Evolutionary conservation across 1,140 invertebrate species (phyloP), one percentile per base, ranked within the genome.

Genomic region (Drosophila carrolli): DNA sequence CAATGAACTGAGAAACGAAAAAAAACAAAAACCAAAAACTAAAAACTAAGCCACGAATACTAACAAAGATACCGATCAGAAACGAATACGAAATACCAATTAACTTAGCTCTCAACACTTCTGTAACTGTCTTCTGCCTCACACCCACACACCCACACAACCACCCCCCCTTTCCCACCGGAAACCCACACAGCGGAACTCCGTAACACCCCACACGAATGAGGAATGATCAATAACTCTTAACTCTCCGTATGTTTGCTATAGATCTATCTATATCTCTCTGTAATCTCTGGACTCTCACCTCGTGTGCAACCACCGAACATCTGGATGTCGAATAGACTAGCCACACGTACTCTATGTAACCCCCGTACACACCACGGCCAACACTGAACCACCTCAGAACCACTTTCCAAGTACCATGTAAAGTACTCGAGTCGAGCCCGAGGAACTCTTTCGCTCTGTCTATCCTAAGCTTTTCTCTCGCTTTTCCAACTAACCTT

Each of bases 171-270:
- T 19, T 1, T 1, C 19, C 23, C 23, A 23, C 23, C 23, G 48
- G 48, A 51, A 51, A 35, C 9, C 47, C 51, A 44, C 54, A 59
- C 9, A 19, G 29, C 44, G 9, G 37, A 43, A 27, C 35, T 54
- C 16, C 65, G 43, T 16, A 32, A 58, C 16, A 46, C 51, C 37
- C 43, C 47, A 77, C 78, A 56, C 72, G 72, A 61, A 81, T 85
- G 81, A 81, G 57, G 81, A 84, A 84, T 84, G 81, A 84, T 73
- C 62, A 72, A 60, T 38, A 73, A 75, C 73, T 79, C 73, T 58
- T 75, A 83, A 80, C 80, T 80, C 72, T 84, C 58, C 60, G 71
- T 84, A 79, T 83, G 81, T 83, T 83, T 83, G 81, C 81, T 48
- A 84, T 83, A 83, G 77, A 76, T 84, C 68, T 72, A 50, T 46